Percentiles rank a stretch among this genome's conserved stretches.
Evolutionary conservation across 2,888 invertebrate genomes (phyloP).

Genomic region (Zygogramma bicolorata): DNA sequence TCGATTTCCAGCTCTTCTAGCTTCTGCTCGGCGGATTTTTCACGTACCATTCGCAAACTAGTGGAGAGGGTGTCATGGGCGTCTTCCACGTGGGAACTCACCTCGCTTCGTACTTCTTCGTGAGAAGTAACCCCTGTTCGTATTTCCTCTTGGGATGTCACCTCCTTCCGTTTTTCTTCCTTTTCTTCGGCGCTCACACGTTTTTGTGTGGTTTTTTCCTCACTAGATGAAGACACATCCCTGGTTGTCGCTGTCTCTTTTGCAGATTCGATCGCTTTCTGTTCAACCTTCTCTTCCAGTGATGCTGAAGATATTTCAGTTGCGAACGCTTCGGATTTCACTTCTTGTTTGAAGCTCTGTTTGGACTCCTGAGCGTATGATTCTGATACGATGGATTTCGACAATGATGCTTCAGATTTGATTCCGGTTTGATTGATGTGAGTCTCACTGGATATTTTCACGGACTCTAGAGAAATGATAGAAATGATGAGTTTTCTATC

Average conservation of each 20-base stretch:
- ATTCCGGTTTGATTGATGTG: constrained; percentile 41
- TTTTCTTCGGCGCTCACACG: not conserved
- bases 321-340: constrained; percentile 35
- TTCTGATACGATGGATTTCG: constrained; percentile 42
- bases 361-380: constrained; percentile 36
- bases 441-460: constrained; percentile 45
- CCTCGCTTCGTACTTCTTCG: not conserved
- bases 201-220: not conserved
- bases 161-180: constrained; percentile 13
- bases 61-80: constrained; percentile 42
- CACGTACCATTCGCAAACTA: constrained; percentile 42
- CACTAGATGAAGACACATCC: not conserved
- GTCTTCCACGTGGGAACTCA: constrained; percentile 24
- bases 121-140: constrained; percentile 2
- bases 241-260: not conserved
- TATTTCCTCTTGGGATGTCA: not conserved
- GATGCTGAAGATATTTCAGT: not conserved
- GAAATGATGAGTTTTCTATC: no score
- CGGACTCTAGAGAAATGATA: no score
- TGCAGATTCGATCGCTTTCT: constrained; percentile 6
- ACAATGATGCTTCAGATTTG: constrained; percentile 35
- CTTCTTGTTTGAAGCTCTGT: constrained; percentile 37
- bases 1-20: constrained; percentile 59
- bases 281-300: not conserved
- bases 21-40: constrained; percentile 56